Percentiles rank a stretch among this genome's conserved stretches.
Conservation (phyloP, 2,888 invertebrate genomes). For the Herminia tarsipennalis region DNA sequence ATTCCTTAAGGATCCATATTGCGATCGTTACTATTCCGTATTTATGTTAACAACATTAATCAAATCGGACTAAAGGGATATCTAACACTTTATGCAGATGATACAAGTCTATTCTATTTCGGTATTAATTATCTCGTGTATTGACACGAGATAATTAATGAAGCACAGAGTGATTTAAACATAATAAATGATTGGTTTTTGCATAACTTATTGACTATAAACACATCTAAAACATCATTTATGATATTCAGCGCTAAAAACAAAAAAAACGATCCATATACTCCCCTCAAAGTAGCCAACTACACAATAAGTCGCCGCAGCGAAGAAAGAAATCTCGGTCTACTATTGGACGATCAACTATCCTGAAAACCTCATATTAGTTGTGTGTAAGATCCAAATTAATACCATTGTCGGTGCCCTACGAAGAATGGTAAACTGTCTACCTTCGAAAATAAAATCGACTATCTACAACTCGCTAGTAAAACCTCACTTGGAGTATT, state of each 20-base stretch:
- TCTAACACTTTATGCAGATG: conserved; percentile 9
- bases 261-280: not conserved
- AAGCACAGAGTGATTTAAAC: conserved; percentile 4
- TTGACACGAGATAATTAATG: conserved; percentile 2
- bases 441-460: no score
- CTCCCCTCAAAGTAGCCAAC: not conserved
- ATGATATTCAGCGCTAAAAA: not conserved
- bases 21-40: no score
- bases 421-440: no score
- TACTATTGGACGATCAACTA: not conserved
- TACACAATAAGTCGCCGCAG: not conserved
- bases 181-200: not conserved
- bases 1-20: no score
- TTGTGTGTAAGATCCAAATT: no score
- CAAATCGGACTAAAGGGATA: conserved; percentile 6
- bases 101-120: conserved; percentile 11
- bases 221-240: not conserved
- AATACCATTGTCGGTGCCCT: no score
- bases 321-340: not conserved
- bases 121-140: not conserved
- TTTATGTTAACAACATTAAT: not conserved
- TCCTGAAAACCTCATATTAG: not conserved
- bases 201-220: not conserved
- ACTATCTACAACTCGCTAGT: no score
- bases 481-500: no score